A percentile compares a stretch with the other conserved stretches of the same genome.
Conservation (phyloP, 1,140 invertebrate species). For the Plectrocnemia conspersa region DNA sequence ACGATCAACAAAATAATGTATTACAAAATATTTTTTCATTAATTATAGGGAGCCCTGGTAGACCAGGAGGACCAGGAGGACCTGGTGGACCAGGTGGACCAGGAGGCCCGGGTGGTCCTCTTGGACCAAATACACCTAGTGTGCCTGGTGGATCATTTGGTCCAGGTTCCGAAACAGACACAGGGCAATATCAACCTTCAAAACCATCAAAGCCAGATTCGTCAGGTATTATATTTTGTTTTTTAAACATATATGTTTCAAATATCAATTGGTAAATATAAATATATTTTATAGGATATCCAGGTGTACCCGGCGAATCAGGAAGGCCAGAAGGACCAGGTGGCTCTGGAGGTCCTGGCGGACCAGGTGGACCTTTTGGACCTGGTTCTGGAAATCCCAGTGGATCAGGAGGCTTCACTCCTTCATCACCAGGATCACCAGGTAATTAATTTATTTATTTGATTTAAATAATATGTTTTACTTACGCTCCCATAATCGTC, state of each 20-base stretch:
- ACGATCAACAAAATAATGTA: too few species aligned
- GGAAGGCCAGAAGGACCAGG: constrained; percentile 14
- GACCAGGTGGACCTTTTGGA: constrained; percentile 13
- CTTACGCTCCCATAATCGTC: too few species aligned
- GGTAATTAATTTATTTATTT: constrained; percentile 19
- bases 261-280: too few species aligned
- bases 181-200: not conserved
- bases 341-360: constrained; percentile 4
- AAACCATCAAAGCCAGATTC: not conserved
- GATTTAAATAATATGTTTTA: too few species aligned
- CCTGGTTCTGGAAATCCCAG: not conserved
- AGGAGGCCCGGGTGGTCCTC: constrained; percentile 1
- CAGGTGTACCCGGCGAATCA: constrained; percentile 11
- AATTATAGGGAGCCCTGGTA: constrained; percentile 3
- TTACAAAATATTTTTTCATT: too few species aligned
- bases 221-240: too few species aligned
- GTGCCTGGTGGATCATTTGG: constrained; percentile 12
- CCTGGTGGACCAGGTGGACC: constrained; percentile 19
- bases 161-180: constrained; percentile 15
- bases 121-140: constrained; percentile 16
- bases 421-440: not conserved
- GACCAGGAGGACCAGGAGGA: constrained; percentile 19
- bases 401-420: not conserved
- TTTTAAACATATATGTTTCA: too few species aligned
- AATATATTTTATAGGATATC: constrained; percentile 9